Evolutionary conservation across 2,888 invertebrate genomes (phyloP), one percentile per base, ranked within the genome.

Genomic region (Hydroisotoma schaefferi): DNA sequence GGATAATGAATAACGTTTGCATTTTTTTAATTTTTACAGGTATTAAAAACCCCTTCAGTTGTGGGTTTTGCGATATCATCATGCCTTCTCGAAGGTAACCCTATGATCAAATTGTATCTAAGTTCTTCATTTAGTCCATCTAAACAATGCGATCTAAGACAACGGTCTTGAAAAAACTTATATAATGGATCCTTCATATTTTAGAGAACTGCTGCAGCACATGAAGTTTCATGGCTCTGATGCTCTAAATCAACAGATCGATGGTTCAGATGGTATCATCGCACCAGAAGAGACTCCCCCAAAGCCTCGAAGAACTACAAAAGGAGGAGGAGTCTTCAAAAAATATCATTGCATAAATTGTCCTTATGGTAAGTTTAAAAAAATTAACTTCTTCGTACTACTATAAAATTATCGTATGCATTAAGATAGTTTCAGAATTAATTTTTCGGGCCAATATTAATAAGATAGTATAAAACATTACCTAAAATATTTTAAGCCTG

Each of bases 311-410:
- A 53, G 52, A 38, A 48, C 33, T 8, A 63, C 63, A 37, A 59
- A 64, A 22, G 46, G 37, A 29, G 53, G 55, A n/a, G 61, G 53
- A 1, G 57, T 64, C 2, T 59, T 67, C 2, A 88, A 88, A 74
- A 83, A 87, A 63, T 88, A 89, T 76, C 83, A 83, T 74, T 93
- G 92, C 75, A 82, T 83, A 4, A 83, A 85, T 57, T 92, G 92
- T 76, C 90, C 92, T 0, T 91, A 89, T 75, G 87, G 52, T 52
- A 22, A 5, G 49, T 49, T 5, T n/a, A n/a, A n/a, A n/a, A n/a
- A n/a, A n/a, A n/a, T n/a, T n/a, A n/a, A 8, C 8, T 33, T 33
- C 15, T 33, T 8, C 33, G 33, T 15, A 33, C 33, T 10, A 10
- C 8, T 33, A 33, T 10, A 10, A 15, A 33, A 33, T 33, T 33